Percentiles rank a stretch among this genome's conserved stretches.
Conservation (phyloP, 2,888 invertebrate species). For the Philopedon plagiatum region DNA sequence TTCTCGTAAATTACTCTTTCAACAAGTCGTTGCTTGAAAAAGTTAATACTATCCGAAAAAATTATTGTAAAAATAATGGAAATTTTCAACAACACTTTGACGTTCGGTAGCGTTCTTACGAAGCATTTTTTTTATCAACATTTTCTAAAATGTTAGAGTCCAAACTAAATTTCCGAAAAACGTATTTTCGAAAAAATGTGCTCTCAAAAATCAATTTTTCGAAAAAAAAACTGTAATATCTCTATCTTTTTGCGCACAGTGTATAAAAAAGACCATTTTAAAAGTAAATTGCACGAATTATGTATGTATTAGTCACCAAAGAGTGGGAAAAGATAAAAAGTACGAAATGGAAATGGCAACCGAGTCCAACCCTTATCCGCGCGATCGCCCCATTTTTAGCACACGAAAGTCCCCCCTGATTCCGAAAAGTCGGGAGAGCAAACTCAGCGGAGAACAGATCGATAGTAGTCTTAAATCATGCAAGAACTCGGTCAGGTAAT, state of each 20-base stretch:
- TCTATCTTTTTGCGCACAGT: conserved; percentile 8
- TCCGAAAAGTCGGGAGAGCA: conserved; percentile 54
- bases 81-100: too few relatives aligned
- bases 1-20: too few relatives aligned
- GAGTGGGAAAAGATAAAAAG: conserved; percentile 23
- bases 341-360: conserved; percentile 22
- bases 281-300: conserved; percentile 41
- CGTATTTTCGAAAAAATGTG: too few relatives aligned
- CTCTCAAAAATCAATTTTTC: too few relatives aligned
- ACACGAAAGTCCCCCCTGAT: conserved; percentile 56
- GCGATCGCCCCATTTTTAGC: conserved; percentile 54
- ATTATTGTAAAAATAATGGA: too few relatives aligned
- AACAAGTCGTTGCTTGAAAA: too few relatives aligned
- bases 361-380: conserved; percentile 21
- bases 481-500: conserved; percentile 57
- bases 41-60: too few relatives aligned
- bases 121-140: too few relatives aligned
- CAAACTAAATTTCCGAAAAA: too few relatives aligned
- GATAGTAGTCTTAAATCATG: conserved; percentile 69
- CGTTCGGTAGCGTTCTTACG: too few relatives aligned
- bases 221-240: too few relatives aligned
- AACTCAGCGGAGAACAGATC: conserved; percentile 58
- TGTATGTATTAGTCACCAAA: conserved; percentile 38
- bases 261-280: conserved; percentile 11
- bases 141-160: too few relatives aligned